phyloP scores from a whole-genome alignment of 2,888 invertebrate species.

The Caenorhabditis parvicauda region DNA sequence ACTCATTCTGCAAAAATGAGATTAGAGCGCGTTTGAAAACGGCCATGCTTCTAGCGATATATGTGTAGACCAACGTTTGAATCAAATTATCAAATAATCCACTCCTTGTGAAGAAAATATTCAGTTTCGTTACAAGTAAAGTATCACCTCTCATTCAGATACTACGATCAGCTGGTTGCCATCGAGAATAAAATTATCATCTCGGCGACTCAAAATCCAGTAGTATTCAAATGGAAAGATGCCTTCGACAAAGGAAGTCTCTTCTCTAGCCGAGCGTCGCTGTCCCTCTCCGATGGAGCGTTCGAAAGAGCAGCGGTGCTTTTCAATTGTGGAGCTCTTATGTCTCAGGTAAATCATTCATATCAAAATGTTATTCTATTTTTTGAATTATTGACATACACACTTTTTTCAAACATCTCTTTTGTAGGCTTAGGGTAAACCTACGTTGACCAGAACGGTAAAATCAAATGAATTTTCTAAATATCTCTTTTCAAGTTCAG shows the following conservation, averaged over 20 bases:
- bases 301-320: constrained; percentile 92
- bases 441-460: too few species aligned
- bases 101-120: too few species aligned
- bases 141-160: constrained; percentile 70
- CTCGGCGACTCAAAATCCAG: constrained; percentile 78
- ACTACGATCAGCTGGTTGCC: constrained; percentile 90
- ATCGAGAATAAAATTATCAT: constrained; percentile 90
- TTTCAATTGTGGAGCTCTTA: constrained; percentile 92
- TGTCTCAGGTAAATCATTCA: constrained; percentile 64
- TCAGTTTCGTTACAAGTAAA: too few species aligned
- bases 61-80: too few species aligned
- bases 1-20: too few species aligned
- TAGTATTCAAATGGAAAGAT: constrained; percentile 98
- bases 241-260: constrained; percentile 93
- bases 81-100: too few species aligned
- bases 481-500: too few species aligned
- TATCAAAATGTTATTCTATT: neutral
- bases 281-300: constrained; percentile 69
- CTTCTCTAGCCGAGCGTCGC: constrained; percentile 74
- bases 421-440: neutral
- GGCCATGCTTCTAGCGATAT: too few species aligned
- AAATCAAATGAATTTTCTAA: too few species aligned
- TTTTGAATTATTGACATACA: neutral
- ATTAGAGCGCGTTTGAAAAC: too few species aligned
- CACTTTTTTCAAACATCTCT: constrained; percentile 8